Conservation (phyloP, 2,888 invertebrate species). For the Desoria tigrina region DNA sequence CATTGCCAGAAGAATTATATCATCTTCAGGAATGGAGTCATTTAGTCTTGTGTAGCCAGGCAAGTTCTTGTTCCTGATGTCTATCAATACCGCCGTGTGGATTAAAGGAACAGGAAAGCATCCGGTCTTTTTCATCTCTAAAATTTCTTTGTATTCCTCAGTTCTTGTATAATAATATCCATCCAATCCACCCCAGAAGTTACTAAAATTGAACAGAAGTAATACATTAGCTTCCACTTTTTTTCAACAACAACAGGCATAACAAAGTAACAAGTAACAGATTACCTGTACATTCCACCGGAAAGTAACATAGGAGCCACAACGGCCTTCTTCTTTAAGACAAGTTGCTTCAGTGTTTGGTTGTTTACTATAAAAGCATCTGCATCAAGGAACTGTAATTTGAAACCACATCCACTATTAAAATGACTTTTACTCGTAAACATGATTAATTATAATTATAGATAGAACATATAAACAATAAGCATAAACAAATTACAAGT, state of each 20-base stretch:
- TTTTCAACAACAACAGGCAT: background rate
- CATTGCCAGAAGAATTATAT: constrained; percentile 87
- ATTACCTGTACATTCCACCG: constrained; percentile 72
- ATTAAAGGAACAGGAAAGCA: constrained; percentile 88
- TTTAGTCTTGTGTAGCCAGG: constrained; percentile 60
- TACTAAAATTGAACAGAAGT: constrained; percentile 57
- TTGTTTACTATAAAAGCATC: constrained; percentile 78
- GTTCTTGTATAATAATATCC: constrained; percentile 78
- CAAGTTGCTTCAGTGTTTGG: constrained; percentile 65
- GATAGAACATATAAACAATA: background rate
- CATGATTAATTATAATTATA: constrained; percentile 4
- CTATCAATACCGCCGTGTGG: constrained; percentile 80
- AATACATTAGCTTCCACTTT: background rate
- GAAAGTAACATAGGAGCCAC: constrained; percentile 84
- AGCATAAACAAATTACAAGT: too few relatives aligned
- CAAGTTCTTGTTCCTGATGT: constrained; percentile 67
- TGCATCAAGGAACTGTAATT: constrained; percentile 75
- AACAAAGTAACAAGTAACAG: constrained; percentile 55
- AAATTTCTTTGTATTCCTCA: constrained; percentile 78
- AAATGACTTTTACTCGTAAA: too few relatives aligned
- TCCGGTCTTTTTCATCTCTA: constrained; percentile 66
- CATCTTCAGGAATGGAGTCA: constrained; percentile 75
- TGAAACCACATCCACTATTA: constrained; percentile 30
- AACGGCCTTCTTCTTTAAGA: constrained; percentile 66
- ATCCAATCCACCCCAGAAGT: constrained; percentile 95